These are phyloP conservation scores for Clarias batrachus DNA, from an alignment of 2,113 vertebrate genomes.

Conservation along the genomic window DNA sequence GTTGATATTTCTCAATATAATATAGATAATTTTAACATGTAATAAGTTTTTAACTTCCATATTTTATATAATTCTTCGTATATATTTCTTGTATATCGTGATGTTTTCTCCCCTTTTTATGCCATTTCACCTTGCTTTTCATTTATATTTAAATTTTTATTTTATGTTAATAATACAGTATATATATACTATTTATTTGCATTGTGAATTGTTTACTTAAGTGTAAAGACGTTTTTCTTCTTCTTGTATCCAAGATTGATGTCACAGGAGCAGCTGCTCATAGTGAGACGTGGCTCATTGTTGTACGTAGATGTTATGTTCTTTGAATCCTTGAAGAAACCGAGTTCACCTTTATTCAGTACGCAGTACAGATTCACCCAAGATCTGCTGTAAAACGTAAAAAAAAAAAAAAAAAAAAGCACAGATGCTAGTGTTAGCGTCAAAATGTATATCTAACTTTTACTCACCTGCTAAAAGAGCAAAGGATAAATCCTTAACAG, in stretches of 20 bases:
- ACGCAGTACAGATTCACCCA: conserved; percentile 95
- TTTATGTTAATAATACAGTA: neutral
- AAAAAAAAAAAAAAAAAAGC: conserved; percentile 2
- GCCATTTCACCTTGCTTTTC: no score
- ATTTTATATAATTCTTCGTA: neutral
- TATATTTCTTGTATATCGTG: neutral
- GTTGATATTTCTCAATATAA: neutral
- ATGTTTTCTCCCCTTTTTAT: neutral
- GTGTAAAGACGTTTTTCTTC: conserved; percentile 95
- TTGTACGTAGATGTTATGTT: conserved; percentile 78
- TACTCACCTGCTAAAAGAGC: conserved; percentile 49
- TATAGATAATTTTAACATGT: neutral
- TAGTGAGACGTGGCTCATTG: conserved; percentile 83
- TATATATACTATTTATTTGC: neutral
- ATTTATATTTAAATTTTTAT: neutral
- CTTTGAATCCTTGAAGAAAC: conserved; percentile 93
- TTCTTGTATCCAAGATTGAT: conserved; percentile 94
- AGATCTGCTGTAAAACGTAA: conserved; percentile 77
- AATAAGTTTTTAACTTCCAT: neutral
- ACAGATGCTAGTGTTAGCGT: conserved; percentile 29
- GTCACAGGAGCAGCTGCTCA: conserved; percentile 81
- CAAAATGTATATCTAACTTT: neutral
- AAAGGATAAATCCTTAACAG: conserved; percentile 29
- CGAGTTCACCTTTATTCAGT: conserved; percentile 87
- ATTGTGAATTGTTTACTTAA: conserved; percentile 74